These are phyloP conservation scores for Ptychochromis oligacanthus DNA, from an alignment of 2,113 vertebrate genomes.

Conservation along the genomic window DNA sequence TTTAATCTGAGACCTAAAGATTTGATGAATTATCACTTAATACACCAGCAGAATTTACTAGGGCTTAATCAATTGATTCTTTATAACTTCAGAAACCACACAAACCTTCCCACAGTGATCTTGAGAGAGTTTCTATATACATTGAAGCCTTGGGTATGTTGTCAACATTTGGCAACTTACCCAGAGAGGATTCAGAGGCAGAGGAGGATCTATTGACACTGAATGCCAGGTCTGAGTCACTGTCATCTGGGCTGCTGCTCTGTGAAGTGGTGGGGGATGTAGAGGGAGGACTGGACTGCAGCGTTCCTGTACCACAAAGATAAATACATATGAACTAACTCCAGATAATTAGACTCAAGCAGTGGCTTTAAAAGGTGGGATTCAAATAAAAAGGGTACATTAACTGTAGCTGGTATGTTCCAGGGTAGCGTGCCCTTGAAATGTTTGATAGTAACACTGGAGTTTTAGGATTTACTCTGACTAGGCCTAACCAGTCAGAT, in stretches of 20 bases:
- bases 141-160: background rate
- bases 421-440: background rate
- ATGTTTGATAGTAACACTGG: background rate
- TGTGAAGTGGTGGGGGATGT: slow-evolving; percentile 90
- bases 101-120: background rate
- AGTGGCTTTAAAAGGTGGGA: background rate
- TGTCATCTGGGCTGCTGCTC: slow-evolving; percentile 92
- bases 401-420: background rate
- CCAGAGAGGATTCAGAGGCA: slow-evolving; percentile 96
- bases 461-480: background rate
- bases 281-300: slow-evolving; percentile 87
- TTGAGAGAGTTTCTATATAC: background rate
- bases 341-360: slow-evolving; percentile 7
- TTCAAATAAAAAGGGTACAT: background rate
- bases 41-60: background rate
- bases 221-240: slow-evolving; percentile 96
- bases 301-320: slow-evolving; percentile 83
- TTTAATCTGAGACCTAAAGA: background rate
- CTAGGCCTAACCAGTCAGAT: slow-evolving; percentile 5
- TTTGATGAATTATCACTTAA: background rate
- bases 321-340: slow-evolving; percentile 26
- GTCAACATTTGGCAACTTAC: slow-evolving; percentile 77
- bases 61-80: background rate
- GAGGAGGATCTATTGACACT: slow-evolving; percentile 96
- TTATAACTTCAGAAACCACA: background rate